These are phyloP conservation scores for Hoplodrina blanda DNA, from an alignment of 2,888 invertebrate genomes.

Conservation along the genomic window DNA sequence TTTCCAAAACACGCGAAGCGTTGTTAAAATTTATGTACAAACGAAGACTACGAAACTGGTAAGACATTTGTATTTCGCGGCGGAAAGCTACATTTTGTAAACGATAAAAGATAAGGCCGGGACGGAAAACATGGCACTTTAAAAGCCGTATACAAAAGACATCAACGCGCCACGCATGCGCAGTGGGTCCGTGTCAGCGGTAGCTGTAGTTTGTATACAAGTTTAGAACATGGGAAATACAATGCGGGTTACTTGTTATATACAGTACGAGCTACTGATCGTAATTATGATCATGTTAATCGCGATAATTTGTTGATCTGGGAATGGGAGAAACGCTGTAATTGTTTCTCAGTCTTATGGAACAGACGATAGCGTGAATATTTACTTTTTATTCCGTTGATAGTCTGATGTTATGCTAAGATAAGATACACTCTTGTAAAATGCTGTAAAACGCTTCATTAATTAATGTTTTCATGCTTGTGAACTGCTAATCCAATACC, in stretches of 20 bases:
- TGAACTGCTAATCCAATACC: neutral
- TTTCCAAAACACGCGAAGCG: slow-evolving; percentile 41
- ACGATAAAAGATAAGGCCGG: slow-evolving; percentile 69
- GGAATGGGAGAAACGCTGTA: slow-evolving; percentile 43
- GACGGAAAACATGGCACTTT: slow-evolving; percentile 66
- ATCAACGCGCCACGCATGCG: slow-evolving; percentile 81
- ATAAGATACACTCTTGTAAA: slow-evolving; percentile 25
- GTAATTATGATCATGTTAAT: slow-evolving; percentile 52
- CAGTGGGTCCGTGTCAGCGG: slow-evolving; percentile 63
- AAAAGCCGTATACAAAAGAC: slow-evolving; percentile 83
- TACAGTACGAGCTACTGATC: slow-evolving; percentile 32
- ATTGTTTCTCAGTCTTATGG: slow-evolving; percentile 41
- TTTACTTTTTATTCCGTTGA: slow-evolving; percentile 10
- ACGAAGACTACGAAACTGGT: slow-evolving; percentile 25
- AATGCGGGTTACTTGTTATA: slow-evolving; percentile 29
- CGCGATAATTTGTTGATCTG: slow-evolving; percentile 55
- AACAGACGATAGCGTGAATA: slow-evolving; percentile 17
- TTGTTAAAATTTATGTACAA: slow-evolving; percentile 43
- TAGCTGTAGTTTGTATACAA: slow-evolving; percentile 64
- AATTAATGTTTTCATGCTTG: slow-evolving; percentile 3
- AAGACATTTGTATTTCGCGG: slow-evolving; percentile 49
- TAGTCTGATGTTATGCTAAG: slow-evolving; percentile 13
- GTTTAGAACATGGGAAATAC: slow-evolving; percentile 60
- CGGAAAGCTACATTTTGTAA: slow-evolving; percentile 57
- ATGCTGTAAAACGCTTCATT: neutral